Evolutionary conservation across 2,888 invertebrate genomes (phyloP), one percentile per base, ranked within the genome.

Genomic region (Pammene fasciana): DNA sequence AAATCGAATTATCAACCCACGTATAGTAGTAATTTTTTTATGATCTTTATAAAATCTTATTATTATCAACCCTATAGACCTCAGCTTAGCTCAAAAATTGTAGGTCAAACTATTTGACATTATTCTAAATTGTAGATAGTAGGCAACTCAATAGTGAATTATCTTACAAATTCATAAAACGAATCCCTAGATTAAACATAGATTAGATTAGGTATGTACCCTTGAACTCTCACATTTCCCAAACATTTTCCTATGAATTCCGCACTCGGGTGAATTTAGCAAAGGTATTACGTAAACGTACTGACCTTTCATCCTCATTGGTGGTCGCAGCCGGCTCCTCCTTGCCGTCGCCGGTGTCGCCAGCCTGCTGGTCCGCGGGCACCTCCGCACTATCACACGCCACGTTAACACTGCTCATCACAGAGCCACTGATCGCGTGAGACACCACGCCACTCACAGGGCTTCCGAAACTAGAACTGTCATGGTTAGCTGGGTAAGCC

Each of bases 241-340:
- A 43, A 43, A 43, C 41, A 18, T 18, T 26, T 36, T 43, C 26
- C 26, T 13, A 18, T 18, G 57, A 9, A 38, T 9, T 38, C 26
- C 7, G 26, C 10, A 26, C 2, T 26, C 26, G 26, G 26, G 26
- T 26, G 26, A 26, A 0, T 26, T 57, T 11, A n/a, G 45, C 43
- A 26, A 16, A 50, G 16, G 38, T 50, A 52, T 38, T 55, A 36
- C 2, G 16, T 55, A 66, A 55, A 56, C 71, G 62, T 10, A 76
- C 90, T 88, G 72, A 93, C 93, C 93, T 93, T 91, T 93, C 93
- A 88, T 93, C 93, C 79, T 93, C 93, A 41, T 88, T 84, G 70
- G 85, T 83, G 55, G 85, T 85, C 43, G 81, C 81, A 0, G 86
- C 71, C 75, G 79, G 73, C 70, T 93, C 93, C 71, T 93, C 93